phyloP scores from a whole-genome alignment of 2,797 vertebrate genomes.

The Megalops cyprinoides region DNA sequence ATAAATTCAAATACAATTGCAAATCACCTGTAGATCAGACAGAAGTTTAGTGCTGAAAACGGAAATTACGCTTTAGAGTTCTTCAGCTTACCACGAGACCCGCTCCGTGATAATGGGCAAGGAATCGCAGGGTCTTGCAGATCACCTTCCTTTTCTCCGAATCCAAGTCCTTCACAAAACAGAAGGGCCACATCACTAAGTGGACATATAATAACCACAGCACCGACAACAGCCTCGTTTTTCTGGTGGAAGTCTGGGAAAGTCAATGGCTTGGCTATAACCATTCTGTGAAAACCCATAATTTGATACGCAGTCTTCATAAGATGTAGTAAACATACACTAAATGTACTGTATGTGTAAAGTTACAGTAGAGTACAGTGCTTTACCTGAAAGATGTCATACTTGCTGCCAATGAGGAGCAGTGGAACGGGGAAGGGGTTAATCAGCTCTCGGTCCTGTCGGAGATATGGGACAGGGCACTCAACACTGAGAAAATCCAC shows the following conservation, averaged over 20 bases:
- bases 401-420: constrained; percentile 94
- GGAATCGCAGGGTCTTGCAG: constrained; percentile 91
- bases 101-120: constrained; percentile 90
- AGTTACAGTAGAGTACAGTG: background rate
- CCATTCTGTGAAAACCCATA: background rate
- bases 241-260: no score
- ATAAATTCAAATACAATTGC: no score
- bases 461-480: constrained; percentile 29
- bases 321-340: background rate
- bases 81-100: constrained; percentile 83
- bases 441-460: constrained; percentile 90
- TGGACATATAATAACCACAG: no score
- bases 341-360: background rate
- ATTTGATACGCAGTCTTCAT: background rate
- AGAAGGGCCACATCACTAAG: background rate
- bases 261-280: no score
- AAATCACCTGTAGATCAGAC: background rate
- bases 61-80: background rate
- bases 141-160: constrained; percentile 90
- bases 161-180: constrained; percentile 84
- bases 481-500: background rate
- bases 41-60: background rate
- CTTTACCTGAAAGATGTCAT: constrained; percentile 92
- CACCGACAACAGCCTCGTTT: background rate
- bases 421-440: constrained; percentile 91